These are phyloP conservation scores for Bungarus multicinctus DNA, from an alignment of 2,113 vertebrate genomes.

Conservation along the genomic window DNA sequence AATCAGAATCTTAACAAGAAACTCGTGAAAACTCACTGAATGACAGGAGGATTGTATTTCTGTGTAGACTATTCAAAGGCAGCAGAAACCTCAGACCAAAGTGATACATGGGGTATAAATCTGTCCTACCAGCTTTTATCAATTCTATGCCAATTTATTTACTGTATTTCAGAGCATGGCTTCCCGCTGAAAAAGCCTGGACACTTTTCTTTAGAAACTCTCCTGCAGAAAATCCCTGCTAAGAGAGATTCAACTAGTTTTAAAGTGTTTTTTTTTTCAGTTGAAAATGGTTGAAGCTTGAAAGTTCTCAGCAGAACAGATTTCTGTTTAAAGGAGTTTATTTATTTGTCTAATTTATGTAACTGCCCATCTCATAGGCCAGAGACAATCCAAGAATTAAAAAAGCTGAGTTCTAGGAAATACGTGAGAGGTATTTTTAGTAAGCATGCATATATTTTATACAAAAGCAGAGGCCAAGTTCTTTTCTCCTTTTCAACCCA, in stretches of 20 bases:
- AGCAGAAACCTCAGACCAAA: neutral
- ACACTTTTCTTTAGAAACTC: neutral
- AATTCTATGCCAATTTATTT: neutral
- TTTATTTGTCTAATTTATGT: neutral
- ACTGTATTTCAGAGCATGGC: neutral
- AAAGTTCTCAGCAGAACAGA: neutral
- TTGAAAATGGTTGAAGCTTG: neutral
- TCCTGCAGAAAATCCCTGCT: neutral
- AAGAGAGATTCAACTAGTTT: neutral
- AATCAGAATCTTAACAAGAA: neutral
- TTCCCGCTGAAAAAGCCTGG: neutral
- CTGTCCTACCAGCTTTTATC: neutral
- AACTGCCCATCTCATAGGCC: neutral
- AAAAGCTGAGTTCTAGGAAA: neutral
- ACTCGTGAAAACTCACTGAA: neutral
- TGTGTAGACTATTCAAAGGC: neutral
- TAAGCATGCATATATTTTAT: neutral
- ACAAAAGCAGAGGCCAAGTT: neutral
- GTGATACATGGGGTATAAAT: neutral
- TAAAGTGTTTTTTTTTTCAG: neutral
- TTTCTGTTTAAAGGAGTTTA: neutral
- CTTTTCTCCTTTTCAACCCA: neutral
- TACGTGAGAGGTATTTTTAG: neutral
- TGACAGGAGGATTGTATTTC: neutral
- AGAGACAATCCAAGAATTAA: neutral